A percentile compares a stretch with the other conserved stretches of the same genome.
Conservation (phyloP, 2,113 vertebrate species). For the Apeltes quadracus region DNA sequence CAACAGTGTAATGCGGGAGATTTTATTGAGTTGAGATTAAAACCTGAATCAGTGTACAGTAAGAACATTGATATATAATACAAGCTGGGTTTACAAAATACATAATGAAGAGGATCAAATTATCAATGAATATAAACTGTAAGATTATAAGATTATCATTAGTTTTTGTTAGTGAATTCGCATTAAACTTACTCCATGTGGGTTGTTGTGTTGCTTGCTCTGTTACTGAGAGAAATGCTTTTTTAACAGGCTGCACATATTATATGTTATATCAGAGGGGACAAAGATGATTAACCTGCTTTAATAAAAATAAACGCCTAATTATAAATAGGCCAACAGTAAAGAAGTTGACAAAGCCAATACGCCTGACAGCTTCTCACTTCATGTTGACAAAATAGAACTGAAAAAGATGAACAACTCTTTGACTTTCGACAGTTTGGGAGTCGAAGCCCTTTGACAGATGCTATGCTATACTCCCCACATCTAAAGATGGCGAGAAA, state of each 20-base stretch:
- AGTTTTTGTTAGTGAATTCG: not conserved
- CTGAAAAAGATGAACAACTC: constrained; percentile 54
- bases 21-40: not conserved
- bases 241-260: constrained; percentile 28
- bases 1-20: not conserved
- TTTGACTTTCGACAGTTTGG: constrained; percentile 68
- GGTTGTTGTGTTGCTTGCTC: constrained; percentile 20
- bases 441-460: constrained; percentile 73
- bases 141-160: not conserved
- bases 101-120: not conserved
- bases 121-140: not conserved
- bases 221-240: not conserved
- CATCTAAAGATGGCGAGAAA: constrained; percentile 44
- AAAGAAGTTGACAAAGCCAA: constrained; percentile 62
- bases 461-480: constrained; percentile 53
- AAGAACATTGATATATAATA: not conserved
- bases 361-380: constrained; percentile 58
- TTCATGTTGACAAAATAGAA: constrained; percentile 53
- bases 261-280: constrained; percentile 39
- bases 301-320: constrained; percentile 46
- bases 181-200: not conserved
- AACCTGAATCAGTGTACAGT: not conserved
- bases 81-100: not conserved
- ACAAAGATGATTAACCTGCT: constrained; percentile 64
- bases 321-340: constrained; percentile 46